phyloP scores from a whole-genome alignment of 2,113 vertebrate species.

The Struthio camelus region DNA sequence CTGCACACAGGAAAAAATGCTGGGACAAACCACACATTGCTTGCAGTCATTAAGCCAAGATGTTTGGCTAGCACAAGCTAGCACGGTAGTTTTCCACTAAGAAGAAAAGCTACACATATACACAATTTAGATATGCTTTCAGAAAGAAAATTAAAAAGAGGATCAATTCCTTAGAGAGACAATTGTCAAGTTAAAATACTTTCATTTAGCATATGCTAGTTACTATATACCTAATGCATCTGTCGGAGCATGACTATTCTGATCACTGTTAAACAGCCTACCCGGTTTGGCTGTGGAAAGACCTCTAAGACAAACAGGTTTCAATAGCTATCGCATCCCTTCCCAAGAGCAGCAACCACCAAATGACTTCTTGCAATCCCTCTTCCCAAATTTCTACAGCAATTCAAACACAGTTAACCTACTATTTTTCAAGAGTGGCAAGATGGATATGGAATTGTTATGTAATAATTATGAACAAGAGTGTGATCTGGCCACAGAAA shows the following conservation, averaged over 20 bases:
- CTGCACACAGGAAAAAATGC: background rate
- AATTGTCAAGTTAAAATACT: background rate
- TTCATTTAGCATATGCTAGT: background rate
- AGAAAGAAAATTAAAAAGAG: constrained; percentile 9
- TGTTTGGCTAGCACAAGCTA: background rate
- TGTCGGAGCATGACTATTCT: background rate
- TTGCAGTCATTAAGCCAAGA: accelerated
- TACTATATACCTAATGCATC: background rate
- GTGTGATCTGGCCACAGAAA: background rate
- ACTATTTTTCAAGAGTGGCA: accelerated
- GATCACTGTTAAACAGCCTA: background rate
- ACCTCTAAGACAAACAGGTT: background rate
- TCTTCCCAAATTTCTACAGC: accelerated
- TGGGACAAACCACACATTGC: accelerated
- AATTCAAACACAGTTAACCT: accelerated
- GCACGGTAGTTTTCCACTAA: background rate
- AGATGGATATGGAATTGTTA: accelerated
- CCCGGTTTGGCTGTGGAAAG: background rate
- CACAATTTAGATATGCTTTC: background rate
- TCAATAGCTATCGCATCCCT: accelerated
- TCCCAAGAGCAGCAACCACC: background rate
- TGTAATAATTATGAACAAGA: accelerated
- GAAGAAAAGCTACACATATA: background rate
- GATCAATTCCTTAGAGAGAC: constrained; percentile 1
- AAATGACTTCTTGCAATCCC: background rate